Base-by-base conservation (phyloP, 2,113 vertebrate species). In the Pseudonaja textilis region DNA sequence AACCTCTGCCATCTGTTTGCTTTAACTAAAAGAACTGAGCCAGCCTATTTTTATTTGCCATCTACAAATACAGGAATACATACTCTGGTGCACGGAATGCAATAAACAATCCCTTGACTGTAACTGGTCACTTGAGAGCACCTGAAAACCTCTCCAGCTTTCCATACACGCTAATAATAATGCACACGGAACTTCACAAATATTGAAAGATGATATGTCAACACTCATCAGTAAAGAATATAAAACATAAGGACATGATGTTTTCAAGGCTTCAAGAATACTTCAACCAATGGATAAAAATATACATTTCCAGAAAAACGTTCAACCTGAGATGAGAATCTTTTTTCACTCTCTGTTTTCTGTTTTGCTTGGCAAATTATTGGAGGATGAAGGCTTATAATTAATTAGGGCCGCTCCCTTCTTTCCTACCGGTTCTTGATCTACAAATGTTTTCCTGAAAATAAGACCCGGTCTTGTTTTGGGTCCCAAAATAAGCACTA, bases 1-100 rank as follows among this genome's bases (percentile, higher is more conserved):
- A n/a, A 56, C 69, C 88, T 90, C 88, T 90, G 47, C 89, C 89
- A 39, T 90, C 45, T 92, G 89, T 81, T 94, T 88, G 74, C 74
- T 34, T 91, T 57, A 81, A 9, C 86, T 34, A 54, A 87, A 90
- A 90, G 81, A 90, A 54, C n/a, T 85, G 56, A 93, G 55, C 29
- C 34, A 50, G 64, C 34, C 39, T 90, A 16, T 85, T 90, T 88
- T 91, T 94, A 85, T 81, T 85, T 94, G n/a, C 64, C 25, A 8
- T 12, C 6, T 61, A 90, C 56, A 34, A 39, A 1, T 89, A 93
- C 52, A n/a, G 26, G 25, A 50, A 59, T 56, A 64, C 91, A 20
- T 2, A 14, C 90, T 50, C 89, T 90, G 81, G 54, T 85, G 89
- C 61, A 85, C 93, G 22, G 45, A 94, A 26, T 5, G 16, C 81